phyloP scores from a whole-genome alignment of 2,888 invertebrate genomes.

The Idaea aversata region DNA sequence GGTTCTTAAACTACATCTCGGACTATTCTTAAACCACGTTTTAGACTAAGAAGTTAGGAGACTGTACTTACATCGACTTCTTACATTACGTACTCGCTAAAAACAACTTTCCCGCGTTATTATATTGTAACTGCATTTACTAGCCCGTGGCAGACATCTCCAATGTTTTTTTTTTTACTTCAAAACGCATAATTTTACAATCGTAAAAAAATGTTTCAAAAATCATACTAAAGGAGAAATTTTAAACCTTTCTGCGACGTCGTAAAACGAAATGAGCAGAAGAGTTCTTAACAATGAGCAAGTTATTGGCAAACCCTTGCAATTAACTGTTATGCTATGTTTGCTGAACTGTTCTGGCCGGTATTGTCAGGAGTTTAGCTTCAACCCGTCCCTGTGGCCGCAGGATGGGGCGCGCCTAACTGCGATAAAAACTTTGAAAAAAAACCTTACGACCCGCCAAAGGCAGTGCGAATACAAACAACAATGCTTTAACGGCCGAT shows the following conservation, averaged over 20 bases:
- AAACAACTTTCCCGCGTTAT: slow-evolving; percentile 5
- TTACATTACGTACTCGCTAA: neutral
- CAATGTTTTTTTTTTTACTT: slow-evolving; percentile 16
- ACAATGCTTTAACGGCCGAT: slow-evolving; percentile 57
- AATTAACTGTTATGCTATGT: slow-evolving; percentile 66
- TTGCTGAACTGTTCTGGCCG: slow-evolving; percentile 57
- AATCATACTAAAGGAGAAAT: slow-evolving; percentile 24
- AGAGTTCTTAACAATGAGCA: slow-evolving; percentile 54
- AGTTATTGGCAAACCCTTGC: slow-evolving; percentile 70
- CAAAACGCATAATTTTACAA: slow-evolving; percentile 26
- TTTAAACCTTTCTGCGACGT: slow-evolving; percentile 44
- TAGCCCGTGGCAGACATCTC: slow-evolving; percentile 9
- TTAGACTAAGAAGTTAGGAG: neutral
- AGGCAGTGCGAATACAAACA: slow-evolving; percentile 53
- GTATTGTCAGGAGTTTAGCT: slow-evolving; percentile 50
- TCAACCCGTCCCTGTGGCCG: slow-evolving; percentile 61
- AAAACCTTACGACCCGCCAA: slow-evolving; percentile 67
- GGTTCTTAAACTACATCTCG: no score
- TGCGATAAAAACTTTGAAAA: slow-evolving; percentile 40
- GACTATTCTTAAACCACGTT: no score
- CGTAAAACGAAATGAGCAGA: slow-evolving; percentile 50
- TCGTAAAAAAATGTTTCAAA: slow-evolving; percentile 24
- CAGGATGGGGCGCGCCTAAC: slow-evolving; percentile 37
- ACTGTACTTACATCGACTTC: neutral
- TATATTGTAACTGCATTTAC: slow-evolving; percentile 8